Evolutionary conservation across 2,797 vertebrate species (phyloP), one percentile per base, ranked within the genome.

Genomic region (Sebastolobus alascanus): DNA sequence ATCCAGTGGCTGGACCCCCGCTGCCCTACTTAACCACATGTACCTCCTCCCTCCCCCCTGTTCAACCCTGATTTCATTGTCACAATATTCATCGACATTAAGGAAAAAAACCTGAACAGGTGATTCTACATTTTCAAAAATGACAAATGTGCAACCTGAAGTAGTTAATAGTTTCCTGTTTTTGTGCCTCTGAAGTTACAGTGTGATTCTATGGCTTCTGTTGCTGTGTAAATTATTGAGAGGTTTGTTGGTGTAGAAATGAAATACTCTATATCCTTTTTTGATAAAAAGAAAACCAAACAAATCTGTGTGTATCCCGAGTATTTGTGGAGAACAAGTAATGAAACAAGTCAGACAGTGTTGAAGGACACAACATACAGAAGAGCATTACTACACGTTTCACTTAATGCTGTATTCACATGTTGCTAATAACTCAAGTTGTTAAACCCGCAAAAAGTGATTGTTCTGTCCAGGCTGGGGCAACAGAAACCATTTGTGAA

Each of bases 201-300:
- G 95, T 97, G 96, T 96, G 93, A 92, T 90, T 96, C 94, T 96
- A 94, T 97, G 96, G 96, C 94, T 96, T 98, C 93, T 96, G 97
- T 96, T 96, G 95, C 96, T 97, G 96, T 98, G 96, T 97, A 96
- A 96, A 96, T 97, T 94, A 97, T 20, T 46, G 43, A 97, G 94
- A 97, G 95, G 95, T 97, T 95, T 96, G 96, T 97, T 97, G 96
- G 96, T 97, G 96, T 96, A 95, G 94, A 97, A 96, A 97, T 97
- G 94, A 97, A 98, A 98, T 96, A 96, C 94, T 97, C 96, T 97
- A 97, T 97, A 97, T 92, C 90, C 93, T 97, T 97, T 98, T 93
- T 96, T 92, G 94, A 96, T 94, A 97, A 96, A 96, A 89, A 86
- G 25, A 75, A 82, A 75, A 4, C 40, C 22, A 84, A 89, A 84